Evolutionary conservation across 2,888 invertebrate species (phyloP).

Genomic region (Cataglyphis rosenhaueri): DNA sequence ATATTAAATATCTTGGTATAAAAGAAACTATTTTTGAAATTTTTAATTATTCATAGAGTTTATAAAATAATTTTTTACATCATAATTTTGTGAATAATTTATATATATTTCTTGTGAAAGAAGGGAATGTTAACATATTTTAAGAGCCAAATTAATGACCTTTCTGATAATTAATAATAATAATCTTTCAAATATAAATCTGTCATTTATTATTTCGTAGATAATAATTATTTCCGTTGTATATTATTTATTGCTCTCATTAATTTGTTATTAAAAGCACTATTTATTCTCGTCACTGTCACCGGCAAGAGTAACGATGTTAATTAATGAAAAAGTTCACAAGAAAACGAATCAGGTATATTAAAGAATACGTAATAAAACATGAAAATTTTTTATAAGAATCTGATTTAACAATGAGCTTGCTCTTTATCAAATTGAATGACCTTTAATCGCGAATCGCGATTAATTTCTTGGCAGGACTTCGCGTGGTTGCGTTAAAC

Average conservation of each 20-base stretch:
- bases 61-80: neutral
- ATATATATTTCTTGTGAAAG: neutral
- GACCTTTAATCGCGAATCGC: conserved; percentile 7
- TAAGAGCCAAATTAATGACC: conserved; percentile 7
- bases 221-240: conserved; percentile 1
- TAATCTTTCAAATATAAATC: conserved; percentile 1
- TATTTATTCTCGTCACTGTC: neutral
- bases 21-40: no score
- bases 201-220: neutral
- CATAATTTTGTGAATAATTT: neutral
- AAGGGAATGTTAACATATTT: conserved; percentile 4
- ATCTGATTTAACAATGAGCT: neutral
- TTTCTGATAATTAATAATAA: conserved; percentile 31
- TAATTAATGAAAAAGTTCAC: neutral
- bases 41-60: neutral
- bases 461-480: neutral
- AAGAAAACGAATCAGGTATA: neutral
- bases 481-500: conserved; percentile 30
- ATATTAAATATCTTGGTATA: no score
- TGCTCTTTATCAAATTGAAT: neutral
- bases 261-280: conserved; percentile 7
- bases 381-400: neutral
- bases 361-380: neutral
- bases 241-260: neutral
- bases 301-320: neutral